These are phyloP conservation scores for Drosophila merina DNA, from an alignment of 2,888 invertebrate genomes.

Conservation along the genomic window DNA sequence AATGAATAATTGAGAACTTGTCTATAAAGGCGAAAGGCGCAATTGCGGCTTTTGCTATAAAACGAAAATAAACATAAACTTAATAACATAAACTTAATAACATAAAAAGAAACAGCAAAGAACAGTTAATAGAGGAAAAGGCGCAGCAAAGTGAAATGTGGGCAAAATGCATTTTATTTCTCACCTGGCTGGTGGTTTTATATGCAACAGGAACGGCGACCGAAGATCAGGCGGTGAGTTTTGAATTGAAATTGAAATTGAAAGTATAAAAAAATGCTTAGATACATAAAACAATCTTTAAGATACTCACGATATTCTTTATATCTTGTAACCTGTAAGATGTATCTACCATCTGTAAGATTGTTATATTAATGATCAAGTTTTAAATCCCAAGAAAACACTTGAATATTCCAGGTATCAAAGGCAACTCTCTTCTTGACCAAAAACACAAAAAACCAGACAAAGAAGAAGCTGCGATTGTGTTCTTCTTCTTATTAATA, in stretches of 20 bases:
- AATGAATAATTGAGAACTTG: constrained; percentile 12
- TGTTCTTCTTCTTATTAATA: constrained; percentile 13
- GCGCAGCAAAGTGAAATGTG: constrained; percentile 31
- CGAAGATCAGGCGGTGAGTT: constrained; percentile 39
- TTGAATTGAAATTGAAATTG: background rate
- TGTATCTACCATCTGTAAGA: no score
- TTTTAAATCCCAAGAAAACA: constrained; percentile 81
- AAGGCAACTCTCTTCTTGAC: constrained; percentile 42
- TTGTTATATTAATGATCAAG: background rate
- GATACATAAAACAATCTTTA: no score
- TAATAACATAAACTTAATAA: constrained; percentile 4
- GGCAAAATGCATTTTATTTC: constrained; percentile 37
- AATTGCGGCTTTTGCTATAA: constrained; percentile 6
- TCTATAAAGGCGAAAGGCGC: constrained; percentile 20
- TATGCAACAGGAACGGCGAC: constrained; percentile 24
- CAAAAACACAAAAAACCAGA: constrained; percentile 5
- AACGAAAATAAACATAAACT: constrained; percentile 1
- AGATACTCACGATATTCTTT: no score
- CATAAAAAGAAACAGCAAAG: constrained; percentile 19
- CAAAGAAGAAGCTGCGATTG: constrained; percentile 24
- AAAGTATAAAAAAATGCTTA: background rate
- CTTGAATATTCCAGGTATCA: constrained; percentile 82
- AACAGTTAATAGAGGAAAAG: constrained; percentile 22
- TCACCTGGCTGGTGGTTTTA: constrained; percentile 38
- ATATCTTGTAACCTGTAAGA: no score